Conservation (phyloP, 2,113 vertebrate genomes). For the Barnardius zonarius region DNA sequence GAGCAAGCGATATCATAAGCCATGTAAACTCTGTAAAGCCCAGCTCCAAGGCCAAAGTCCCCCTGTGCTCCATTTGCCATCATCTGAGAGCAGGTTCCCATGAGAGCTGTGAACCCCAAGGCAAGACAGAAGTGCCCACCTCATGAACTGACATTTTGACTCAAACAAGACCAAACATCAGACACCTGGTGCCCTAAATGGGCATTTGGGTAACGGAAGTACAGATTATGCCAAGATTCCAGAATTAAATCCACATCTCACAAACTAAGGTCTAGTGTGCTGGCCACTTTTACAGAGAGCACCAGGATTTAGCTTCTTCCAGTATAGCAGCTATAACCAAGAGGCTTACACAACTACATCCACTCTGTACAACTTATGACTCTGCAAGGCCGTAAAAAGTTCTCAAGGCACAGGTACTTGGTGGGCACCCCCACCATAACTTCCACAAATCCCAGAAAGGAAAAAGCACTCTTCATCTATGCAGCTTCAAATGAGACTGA, state of each 20-base stretch:
- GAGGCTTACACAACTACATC: background rate
- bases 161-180: background rate
- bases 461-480: background rate
- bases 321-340: background rate
- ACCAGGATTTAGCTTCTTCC: background rate
- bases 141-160: background rate
- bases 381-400: background rate
- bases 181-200: background rate
- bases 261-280: background rate
- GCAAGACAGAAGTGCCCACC: background rate
- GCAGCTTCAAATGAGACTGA: background rate
- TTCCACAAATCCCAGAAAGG: background rate
- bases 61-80: rapidly evolving
- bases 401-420: background rate
- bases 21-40: background rate
- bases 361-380: background rate
- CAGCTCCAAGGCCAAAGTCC: background rate
- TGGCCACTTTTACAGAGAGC: background rate
- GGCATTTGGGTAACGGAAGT: background rate
- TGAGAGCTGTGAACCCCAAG: background rate
- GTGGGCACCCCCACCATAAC: background rate
- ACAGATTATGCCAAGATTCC: background rate
- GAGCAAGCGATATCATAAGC: background rate
- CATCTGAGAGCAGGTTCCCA: background rate
- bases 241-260: background rate